Evolutionary conservation across 2,113 vertebrate genomes (phyloP).

Genomic region (Mobula birostris): DNA sequence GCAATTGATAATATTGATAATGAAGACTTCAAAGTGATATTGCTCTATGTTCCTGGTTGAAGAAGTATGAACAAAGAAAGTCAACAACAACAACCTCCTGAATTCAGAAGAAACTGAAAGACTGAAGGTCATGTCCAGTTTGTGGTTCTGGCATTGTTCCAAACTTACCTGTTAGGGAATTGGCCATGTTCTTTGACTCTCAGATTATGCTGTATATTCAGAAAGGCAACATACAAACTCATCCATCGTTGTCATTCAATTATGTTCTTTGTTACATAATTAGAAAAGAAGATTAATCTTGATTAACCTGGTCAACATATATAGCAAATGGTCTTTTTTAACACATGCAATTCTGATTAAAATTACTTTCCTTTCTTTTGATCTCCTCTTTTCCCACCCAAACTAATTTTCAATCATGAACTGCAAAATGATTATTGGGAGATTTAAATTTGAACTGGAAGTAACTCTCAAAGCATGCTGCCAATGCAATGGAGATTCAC

Average conservation of each 20-base stretch:
- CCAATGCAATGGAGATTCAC: not conserved
- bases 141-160: not conserved
- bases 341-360: not conserved
- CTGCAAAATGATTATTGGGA: not conserved
- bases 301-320: not conserved
- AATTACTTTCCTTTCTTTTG: not conserved
- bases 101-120: not conserved
- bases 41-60: not conserved
- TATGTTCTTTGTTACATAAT: not conserved
- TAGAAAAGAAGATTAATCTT: not conserved
- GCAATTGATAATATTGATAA: not conserved
- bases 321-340: not conserved
- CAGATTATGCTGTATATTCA: not conserved
- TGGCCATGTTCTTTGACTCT: no score
- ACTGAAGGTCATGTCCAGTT: not conserved
- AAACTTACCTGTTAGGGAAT: not conserved
- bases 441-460: not conserved
- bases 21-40: conserved; percentile 2
- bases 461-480: not conserved
- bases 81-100: not conserved
- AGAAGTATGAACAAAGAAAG: not conserved
- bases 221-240: not conserved
- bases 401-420: not conserved
- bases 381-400: not conserved
- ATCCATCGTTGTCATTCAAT: not conserved